Base-by-base conservation (phyloP, 1,140 invertebrate species). In the Cyclargus thomasi region DNA sequence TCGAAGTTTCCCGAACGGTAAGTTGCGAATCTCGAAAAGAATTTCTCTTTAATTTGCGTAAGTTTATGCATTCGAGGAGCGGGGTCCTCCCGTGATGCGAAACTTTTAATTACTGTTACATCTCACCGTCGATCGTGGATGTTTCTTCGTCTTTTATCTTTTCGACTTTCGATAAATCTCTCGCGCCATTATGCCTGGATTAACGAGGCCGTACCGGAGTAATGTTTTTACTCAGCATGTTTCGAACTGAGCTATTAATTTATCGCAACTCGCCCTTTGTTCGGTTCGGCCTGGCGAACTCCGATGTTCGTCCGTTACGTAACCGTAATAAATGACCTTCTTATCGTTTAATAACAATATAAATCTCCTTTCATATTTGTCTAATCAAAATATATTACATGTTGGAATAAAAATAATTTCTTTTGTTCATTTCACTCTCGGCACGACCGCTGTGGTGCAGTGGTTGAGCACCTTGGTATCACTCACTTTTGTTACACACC, bases 21-120 rank as follows among this genome's bases (percentile, higher is more conserved):
- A 84, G 74, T 86, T 85, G 79, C 78, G 76, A 81, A 82, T 86
- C 78, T 85, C 79, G 72, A 77, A 84, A 89, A 89, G 86, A 89
- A 89, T 89, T 86, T 75, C 74, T 74, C 74, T 74, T 72, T 87
- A 86, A 89, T 88, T 88, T 83, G 82, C 78, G 82, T 78, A 86
- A 86, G 79, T 89, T 85, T 85, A 85, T 89, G 80, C 80, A 84
- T 82, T 80, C 71, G 74, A 72, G 80, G 78, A 77, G 78, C 69
- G 69, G 67, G 69, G 64, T 67, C 47, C 35, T 73, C 70, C 71
- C 69, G 75, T 75, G 70, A 74, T 72, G 63, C 70, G 67, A 70
- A 85, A 88, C 72, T 87, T 89, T 87, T 89, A 89, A 89, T 89
- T 87, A 82, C 80, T 65, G 71, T 70, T 73, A 74, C 72, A 74